Evolutionary conservation across 2,888 invertebrate genomes (phyloP), one percentile per base, ranked within the genome.

Genomic region (Panopea generosa): DNA sequence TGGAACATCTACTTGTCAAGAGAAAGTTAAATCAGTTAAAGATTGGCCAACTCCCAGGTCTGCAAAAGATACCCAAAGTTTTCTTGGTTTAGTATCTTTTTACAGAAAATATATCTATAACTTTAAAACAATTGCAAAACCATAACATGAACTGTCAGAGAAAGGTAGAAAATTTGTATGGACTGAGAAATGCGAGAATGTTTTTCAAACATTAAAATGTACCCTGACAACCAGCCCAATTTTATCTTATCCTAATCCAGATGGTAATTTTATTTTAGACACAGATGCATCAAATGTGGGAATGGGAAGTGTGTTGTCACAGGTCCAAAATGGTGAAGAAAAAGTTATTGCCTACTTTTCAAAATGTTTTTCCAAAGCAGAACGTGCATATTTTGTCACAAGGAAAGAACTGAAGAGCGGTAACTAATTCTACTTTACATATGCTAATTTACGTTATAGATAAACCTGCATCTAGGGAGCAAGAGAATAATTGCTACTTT

Each of bases 341-440:
- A 24, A 53, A n/a, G 40, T 62, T 14, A 69, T 45, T 18, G 6
- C n/a, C 6, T 45, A 45, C 16, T 45, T 45, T 20, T 18, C n/a
- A 6, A 45, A 45, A 16, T 45, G 11, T 80, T 71, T 40, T 78
- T n/a, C n/a, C n/a, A n/a, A n/a, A n/a, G n/a, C n/a, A n/a, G n/a
- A n/a, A n/a, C n/a, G n/a, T n/a, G n/a, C n/a, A n/a, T n/a, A n/a
- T n/a, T n/a, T n/a, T n/a, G n/a, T n/a, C n/a, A n/a, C n/a, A n/a
- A n/a, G n/a, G n/a, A n/a, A n/a, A n/a, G n/a, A n/a, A n/a, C n/a
- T n/a, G n/a, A n/a, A n/a, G n/a, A n/a, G n/a, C n/a, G n/a, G n/a
- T n/a, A n/a, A n/a, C n/a, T n/a, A n/a, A n/a, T n/a, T n/a, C n/a
- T n/a, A n/a, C n/a, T n/a, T n/a, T n/a, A n/a, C n/a, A n/a, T n/a